Percentiles rank a stretch among this genome's conserved stretches.
Conservation (phyloP, 2,113 vertebrate genomes). For the Heptranchias perlo region DNA sequence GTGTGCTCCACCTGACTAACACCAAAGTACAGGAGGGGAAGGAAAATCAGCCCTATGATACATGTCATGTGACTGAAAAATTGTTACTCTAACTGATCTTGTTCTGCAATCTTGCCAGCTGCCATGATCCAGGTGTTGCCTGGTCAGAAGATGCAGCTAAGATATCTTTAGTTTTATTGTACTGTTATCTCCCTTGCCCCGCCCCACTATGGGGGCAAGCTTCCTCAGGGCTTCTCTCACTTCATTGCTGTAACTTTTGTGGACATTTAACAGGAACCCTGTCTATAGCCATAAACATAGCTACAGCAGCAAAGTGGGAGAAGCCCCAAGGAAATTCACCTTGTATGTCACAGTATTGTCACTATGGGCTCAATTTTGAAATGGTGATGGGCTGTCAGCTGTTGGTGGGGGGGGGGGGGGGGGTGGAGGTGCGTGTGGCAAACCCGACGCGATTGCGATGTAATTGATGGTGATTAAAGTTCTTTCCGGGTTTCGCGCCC, state of each 20-base stretch:
- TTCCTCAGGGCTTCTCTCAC: not conserved
- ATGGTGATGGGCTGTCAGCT: too few relatives aligned
- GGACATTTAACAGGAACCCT: not conserved
- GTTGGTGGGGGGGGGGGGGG: too few relatives aligned
- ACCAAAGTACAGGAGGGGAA: not conserved
- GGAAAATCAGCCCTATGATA: not conserved
- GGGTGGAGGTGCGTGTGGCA: too few relatives aligned
- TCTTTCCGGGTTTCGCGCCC: too few relatives aligned
- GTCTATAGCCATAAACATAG: too few relatives aligned
- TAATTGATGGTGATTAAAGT: too few relatives aligned
- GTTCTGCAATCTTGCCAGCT: not conserved
- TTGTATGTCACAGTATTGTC: not conserved
- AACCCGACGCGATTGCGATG: too few relatives aligned
- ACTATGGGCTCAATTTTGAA: too few relatives aligned
- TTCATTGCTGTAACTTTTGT: not conserved
- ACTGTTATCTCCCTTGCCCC: not conserved
- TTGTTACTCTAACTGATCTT: not conserved
- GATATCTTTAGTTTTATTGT: not conserved
- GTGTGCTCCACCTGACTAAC: not conserved
- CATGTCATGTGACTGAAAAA: not conserved
- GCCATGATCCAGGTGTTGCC: not conserved
- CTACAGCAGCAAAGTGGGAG: not conserved
- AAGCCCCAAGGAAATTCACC: not conserved
- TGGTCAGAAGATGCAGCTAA: not conserved
- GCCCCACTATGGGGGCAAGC: not conserved